Base-by-base conservation (phyloP, 2,888 invertebrate species). In the Conchocele bisecta region DNA sequence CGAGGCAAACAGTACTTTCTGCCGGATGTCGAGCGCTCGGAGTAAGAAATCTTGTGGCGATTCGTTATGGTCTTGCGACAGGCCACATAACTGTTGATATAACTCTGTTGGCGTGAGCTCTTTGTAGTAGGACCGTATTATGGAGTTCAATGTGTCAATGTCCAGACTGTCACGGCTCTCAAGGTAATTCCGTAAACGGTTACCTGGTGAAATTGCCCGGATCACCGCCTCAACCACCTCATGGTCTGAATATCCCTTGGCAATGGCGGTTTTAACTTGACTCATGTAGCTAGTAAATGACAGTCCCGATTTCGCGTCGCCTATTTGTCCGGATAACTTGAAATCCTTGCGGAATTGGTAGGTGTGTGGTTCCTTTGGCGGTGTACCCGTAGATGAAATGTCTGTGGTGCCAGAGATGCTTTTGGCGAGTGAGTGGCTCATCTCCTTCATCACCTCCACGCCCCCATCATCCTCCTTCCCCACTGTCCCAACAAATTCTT, bases 41-140 rank as follows among this genome's bases (percentile, higher is more conserved):
- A 63, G 20, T 3, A 72, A 20, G 17, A 72, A 72, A 15, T 67
- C 63, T 22, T 22, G 20, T 15, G 61, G 54, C 15, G 31, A 26
- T 20, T 72, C 67, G 13, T 57, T 46, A 2, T 17, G 2, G 1
- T 9, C 13, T 44, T 72, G 72, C 13, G 63, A n/a, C 0, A 61
- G 17, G 20, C 48, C 39, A 50, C 63, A 48, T 2, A 72, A 37
- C 33, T 67, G 50, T 13, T 41, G 44, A 20, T 61, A 61, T 17
- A 72, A 31, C 22, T 72, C 72, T 29, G 72, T 57, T n/a, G 60
- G 51, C 1, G 57, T 61, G 15, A 58, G 60, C 24, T 66, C 72
- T 13, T 53, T 48, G 29, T 57, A 71, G 39, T 63, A 54, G 1
- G 66, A 44, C 13, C 54, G 22, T 1, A 58, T 31, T 15, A 70